Conservation (phyloP, 2,888 invertebrate species). For the Nycteola revayana region DNA sequence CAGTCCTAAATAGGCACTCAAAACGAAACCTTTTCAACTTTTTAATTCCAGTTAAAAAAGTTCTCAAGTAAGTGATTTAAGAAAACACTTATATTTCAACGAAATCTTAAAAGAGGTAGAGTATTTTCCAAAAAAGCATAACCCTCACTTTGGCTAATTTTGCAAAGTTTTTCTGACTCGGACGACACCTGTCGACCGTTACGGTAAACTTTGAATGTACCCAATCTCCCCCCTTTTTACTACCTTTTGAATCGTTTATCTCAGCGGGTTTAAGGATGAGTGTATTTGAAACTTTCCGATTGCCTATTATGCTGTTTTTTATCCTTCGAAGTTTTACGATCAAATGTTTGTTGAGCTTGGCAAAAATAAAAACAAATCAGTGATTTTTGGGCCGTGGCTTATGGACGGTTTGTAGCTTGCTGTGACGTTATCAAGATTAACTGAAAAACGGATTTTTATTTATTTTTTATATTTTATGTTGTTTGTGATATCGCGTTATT, state of each 20-base stretch:
- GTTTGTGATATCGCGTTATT: no score
- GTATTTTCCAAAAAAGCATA: slow-evolving; percentile 29
- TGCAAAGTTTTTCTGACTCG: slow-evolving; percentile 37
- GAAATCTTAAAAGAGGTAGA: slow-evolving; percentile 27
- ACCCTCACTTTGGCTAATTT: slow-evolving; percentile 46
- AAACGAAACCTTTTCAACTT: slow-evolving; percentile 33
- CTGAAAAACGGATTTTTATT: slow-evolving; percentile 9
- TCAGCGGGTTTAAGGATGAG: slow-evolving; percentile 44
- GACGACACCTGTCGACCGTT: slow-evolving; percentile 59
- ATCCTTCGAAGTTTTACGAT: slow-evolving; percentile 30
- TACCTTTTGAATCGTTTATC: slow-evolving; percentile 53
- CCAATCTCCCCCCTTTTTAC: slow-evolving; percentile 37
- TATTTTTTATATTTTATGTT: slow-evolving; percentile 7
- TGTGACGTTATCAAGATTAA: slow-evolving; percentile 29
- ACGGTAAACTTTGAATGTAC: slow-evolving; percentile 38
- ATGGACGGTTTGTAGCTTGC: slow-evolving; percentile 25
- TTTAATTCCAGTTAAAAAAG: slow-evolving; percentile 33
- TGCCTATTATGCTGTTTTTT: slow-evolving; percentile 54
- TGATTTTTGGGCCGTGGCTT: slow-evolving; percentile 29
- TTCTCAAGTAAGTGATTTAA: slow-evolving; percentile 36
- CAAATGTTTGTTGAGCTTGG: slow-evolving; percentile 28
- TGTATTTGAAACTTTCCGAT: slow-evolving; percentile 58
- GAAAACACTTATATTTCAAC: slow-evolving; percentile 36
- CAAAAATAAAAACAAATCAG: slow-evolving; percentile 24
- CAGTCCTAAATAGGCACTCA: slow-evolving; percentile 30